phyloP scores from a whole-genome alignment of 2,113 vertebrate genomes.

The Willisornis vidua region DNA sequence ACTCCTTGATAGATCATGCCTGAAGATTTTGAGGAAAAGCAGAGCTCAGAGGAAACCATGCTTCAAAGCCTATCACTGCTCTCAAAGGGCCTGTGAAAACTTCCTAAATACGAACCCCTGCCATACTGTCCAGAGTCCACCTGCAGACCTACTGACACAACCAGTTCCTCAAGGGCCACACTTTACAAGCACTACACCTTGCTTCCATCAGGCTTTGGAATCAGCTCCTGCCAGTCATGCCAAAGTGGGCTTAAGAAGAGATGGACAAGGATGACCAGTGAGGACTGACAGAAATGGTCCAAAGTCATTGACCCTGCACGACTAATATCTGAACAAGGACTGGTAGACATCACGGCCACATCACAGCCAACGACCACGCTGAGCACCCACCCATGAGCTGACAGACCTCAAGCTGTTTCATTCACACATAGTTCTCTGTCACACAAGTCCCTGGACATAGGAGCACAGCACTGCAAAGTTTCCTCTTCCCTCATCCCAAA shows the following conservation, averaged over 20 bases:
- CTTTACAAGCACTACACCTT: neutral
- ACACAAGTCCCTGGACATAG: rapidly evolving
- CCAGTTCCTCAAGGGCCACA: neutral
- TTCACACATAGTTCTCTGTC: neutral
- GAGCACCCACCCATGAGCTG: neutral
- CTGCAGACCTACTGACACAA: neutral
- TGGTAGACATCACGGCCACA: neutral
- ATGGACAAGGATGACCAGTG: neutral
- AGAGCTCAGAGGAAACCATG: neutral
- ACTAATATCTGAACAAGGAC: neutral
- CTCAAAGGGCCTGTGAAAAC: neutral
- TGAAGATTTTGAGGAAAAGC: slow-evolving; percentile 16
- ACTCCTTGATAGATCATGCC: slow-evolving; percentile 28
- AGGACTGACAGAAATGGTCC: neutral
- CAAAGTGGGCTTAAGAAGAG: neutral
- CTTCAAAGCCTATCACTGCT: slow-evolving; percentile 18
- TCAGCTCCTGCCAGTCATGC: neutral
- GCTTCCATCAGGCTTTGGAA: neutral
- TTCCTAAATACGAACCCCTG: neutral
- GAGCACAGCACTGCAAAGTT: neutral
- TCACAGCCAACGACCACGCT: rapidly evolving
- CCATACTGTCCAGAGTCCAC: neutral
- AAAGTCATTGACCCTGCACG: neutral
- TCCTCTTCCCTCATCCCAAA: neutral
- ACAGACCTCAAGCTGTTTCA: neutral